Percentiles rank a stretch among this genome's conserved stretches.
phyloP scores from a whole-genome alignment of 2,797 vertebrate genomes.

The Peromyscus attwateri region DNA sequence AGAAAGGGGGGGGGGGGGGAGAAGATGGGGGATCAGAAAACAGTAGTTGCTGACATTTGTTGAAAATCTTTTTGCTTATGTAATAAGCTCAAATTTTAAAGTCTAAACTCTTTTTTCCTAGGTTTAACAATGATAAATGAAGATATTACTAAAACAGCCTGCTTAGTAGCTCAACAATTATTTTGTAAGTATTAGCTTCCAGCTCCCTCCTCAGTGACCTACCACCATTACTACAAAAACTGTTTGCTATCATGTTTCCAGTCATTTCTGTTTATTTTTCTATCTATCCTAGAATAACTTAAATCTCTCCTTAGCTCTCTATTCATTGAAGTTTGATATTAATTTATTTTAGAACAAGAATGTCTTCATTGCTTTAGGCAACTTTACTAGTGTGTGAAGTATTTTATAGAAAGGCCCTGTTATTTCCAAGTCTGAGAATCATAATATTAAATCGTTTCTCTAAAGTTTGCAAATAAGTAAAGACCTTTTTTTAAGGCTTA shows the following conservation, averaged over 20 bases:
- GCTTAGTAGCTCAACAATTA: conserved; percentile 35
- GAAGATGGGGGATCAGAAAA: conserved; percentile 57
- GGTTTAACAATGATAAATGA: conserved; percentile 72
- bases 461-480: conserved; percentile 61
- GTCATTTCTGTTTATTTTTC: conserved; percentile 57
- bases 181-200: conserved; percentile 77
- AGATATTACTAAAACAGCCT: conserved; percentile 61
- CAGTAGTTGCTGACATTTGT: background rate
- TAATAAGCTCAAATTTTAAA: conserved; percentile 60
- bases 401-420: conserved; percentile 33
- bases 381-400: conserved; percentile 47
- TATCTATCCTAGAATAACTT: background rate
- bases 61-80: conserved; percentile 64
- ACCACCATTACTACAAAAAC: conserved; percentile 22
- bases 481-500: background rate
- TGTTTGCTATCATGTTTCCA: conserved; percentile 42
- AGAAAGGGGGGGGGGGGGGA: too few relatives aligned
- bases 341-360: conserved; percentile 58
- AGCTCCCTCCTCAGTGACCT: background rate
- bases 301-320: background rate
- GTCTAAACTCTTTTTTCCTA: conserved; percentile 70
- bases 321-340: conserved; percentile 46
- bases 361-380: conserved; percentile 46
- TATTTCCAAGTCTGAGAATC: conserved; percentile 42
- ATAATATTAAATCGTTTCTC: conserved; percentile 60